phyloP scores from a whole-genome alignment of 1,140 invertebrate species.

The Lordiphosa collinella region DNA sequence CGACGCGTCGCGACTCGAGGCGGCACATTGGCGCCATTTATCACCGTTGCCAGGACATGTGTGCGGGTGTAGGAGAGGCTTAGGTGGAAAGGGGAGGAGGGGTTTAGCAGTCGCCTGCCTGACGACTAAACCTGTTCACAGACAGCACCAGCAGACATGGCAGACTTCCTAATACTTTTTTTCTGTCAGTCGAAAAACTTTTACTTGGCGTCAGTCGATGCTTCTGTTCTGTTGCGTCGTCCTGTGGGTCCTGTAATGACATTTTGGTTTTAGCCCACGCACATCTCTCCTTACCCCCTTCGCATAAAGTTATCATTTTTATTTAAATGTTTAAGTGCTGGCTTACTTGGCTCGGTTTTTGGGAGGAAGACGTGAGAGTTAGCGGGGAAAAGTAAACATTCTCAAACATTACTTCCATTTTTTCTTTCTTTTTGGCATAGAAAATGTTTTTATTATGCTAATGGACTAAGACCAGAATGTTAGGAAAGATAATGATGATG shows the following conservation, averaged over 20 bases:
- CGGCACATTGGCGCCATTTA: constrained; percentile 79
- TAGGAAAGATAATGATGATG: no score
- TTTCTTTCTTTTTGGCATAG: background rate
- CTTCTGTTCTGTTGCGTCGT: constrained; percentile 52
- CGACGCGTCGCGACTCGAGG: constrained; percentile 65
- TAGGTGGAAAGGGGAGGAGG: constrained; percentile 1
- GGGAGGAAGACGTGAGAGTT: background rate
- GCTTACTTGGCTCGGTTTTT: constrained; percentile 9
- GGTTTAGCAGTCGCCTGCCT: constrained; percentile 35
- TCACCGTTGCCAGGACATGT: constrained; percentile 72
- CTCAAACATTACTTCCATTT: constrained; percentile 38
- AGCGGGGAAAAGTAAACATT: background rate
- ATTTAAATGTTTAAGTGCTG: constrained; percentile 73
- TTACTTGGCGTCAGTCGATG: constrained; percentile 67
- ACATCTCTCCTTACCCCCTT: constrained; percentile 56
- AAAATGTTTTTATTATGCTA: constrained; percentile 68
- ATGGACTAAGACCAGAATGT: constrained; percentile 35
- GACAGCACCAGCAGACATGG: constrained; percentile 39
- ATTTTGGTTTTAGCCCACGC: constrained; percentile 49
- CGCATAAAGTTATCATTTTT: constrained; percentile 78
- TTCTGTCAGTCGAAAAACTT: constrained; percentile 51
- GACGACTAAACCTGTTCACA: constrained; percentile 67
- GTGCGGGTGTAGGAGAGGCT: constrained; percentile 19
- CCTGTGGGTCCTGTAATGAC: constrained; percentile 63
- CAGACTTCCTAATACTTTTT: constrained; percentile 52